Evolutionary conservation across 2,113 vertebrate species (phyloP).

Genomic region (Hippoglossus stenolepis): DNA sequence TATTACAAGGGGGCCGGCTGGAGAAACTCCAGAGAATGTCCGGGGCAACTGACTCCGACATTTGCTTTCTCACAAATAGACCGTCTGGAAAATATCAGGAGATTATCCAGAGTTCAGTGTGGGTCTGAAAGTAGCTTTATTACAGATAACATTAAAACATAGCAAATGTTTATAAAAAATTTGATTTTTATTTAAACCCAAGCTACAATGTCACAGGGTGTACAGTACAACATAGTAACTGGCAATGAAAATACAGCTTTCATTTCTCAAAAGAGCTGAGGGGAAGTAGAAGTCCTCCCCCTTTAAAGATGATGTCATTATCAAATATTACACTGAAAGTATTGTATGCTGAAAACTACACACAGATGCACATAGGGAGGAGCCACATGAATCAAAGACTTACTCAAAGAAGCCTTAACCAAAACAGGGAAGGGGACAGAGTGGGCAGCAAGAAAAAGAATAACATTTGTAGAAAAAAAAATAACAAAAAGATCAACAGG

Average conservation of each 20-base stretch:
- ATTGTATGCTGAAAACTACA: conserved; percentile 45
- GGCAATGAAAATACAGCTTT: conserved; percentile 59
- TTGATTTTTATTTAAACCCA: conserved; percentile 82
- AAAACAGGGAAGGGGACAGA: not conserved
- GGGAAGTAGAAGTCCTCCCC: conserved; percentile 19
- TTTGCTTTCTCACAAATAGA: no score
- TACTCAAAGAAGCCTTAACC: conserved; percentile 15
- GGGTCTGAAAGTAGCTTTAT: not conserved
- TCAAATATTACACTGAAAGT: conserved; percentile 34
- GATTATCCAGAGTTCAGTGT: no score
- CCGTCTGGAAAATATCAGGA: not conserved
- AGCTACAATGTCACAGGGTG: conserved; percentile 68
- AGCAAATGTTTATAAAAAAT: conserved; percentile 63
- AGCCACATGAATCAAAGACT: conserved; percentile 20
- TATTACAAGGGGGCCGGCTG: not conserved
- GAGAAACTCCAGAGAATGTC: not conserved
- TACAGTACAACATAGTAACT: conserved; percentile 64
- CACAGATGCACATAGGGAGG: conserved; percentile 34
- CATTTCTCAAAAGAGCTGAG: conserved; percentile 34
- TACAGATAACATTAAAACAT: not conserved
- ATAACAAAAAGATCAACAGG: conserved; percentile 10
- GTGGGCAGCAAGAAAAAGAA: not conserved
- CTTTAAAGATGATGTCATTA: conserved; percentile 17
- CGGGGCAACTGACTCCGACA: no score
- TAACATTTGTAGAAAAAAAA: conserved; percentile 44